Conservation (phyloP, 2,797 vertebrate genomes). For the Sarcophilus harrisii region DNA sequence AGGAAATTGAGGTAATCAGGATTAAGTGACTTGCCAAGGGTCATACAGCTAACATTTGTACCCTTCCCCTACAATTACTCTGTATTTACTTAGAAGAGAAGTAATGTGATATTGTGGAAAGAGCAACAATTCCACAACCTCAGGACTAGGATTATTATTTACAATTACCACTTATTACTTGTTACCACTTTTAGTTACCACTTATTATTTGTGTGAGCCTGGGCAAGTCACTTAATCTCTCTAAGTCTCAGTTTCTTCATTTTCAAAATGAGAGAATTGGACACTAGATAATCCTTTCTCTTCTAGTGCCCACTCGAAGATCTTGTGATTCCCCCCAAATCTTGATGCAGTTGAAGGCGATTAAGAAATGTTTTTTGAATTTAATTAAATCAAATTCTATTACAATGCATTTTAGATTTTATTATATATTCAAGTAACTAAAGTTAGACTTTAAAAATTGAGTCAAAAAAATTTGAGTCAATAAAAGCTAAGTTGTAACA, state of each 20-base stretch:
- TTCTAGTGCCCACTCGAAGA: background rate
- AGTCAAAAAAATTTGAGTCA: no score
- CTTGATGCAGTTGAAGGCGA: background rate
- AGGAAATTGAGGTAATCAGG: background rate
- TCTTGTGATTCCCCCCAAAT: background rate
- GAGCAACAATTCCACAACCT: background rate
- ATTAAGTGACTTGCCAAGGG: background rate
- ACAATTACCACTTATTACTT: background rate
- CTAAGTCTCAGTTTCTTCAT: background rate
- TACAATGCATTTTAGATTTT: slow-evolving; percentile 33
- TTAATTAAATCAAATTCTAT: background rate
- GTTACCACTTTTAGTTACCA: background rate
- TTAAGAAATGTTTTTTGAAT: background rate
- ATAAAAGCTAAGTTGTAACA: background rate
- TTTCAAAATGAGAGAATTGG: background rate
- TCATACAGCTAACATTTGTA: background rate
- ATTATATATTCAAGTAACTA: slow-evolving; percentile 18
- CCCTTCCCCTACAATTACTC: background rate
- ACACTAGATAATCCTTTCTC: background rate
- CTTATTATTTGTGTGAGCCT: background rate
- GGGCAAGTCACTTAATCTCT: background rate
- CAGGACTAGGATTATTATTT: background rate
- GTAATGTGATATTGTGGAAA: background rate
- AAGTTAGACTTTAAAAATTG: background rate
- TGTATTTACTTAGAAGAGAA: background rate